phyloP scores from a whole-genome alignment of 2,888 invertebrate species.

The Pristionchus fissidentatus region DNA sequence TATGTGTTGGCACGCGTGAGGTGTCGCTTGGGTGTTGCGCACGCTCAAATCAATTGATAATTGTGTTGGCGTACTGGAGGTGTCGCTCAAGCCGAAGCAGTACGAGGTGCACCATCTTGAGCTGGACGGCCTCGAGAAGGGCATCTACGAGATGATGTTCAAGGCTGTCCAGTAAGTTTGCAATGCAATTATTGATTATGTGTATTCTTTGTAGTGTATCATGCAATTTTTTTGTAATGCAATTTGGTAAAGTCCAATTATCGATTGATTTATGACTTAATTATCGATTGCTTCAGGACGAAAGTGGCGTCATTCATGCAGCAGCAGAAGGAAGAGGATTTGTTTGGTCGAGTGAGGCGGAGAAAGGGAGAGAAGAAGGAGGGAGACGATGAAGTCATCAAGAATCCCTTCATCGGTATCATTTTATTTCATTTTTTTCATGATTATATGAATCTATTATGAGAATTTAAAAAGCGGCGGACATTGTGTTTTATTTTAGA shows the following conservation, averaged over 20 bases:
- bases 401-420: conserved; percentile 63
- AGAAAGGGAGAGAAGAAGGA: conserved; percentile 50
- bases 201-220: too few relatives aligned
- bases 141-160: conserved; percentile 74
- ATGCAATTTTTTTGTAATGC: too few relatives aligned
- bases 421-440: not conserved
- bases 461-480: not conserved
- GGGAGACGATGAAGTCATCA: conserved; percentile 52
- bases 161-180: conserved; percentile 63
- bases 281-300: conserved; percentile 66
- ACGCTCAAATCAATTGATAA: too few relatives aligned
- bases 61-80: too few relatives aligned
- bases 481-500: too few relatives aligned
- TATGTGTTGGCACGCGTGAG: too few relatives aligned
- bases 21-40: too few relatives aligned
- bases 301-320: conserved; percentile 75
- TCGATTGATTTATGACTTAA: not conserved
- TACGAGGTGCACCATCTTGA: conserved; percentile 73
- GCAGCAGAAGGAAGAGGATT: conserved; percentile 67
- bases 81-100: conserved; percentile 71
- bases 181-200: not conserved
- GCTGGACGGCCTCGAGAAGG: conserved; percentile 73
- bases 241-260: too few relatives aligned
- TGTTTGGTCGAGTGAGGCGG: conserved; percentile 50
- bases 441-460: not conserved